Evolutionary conservation across 2,797 vertebrate species (phyloP).

Genomic region (Adrianichthys oophorus): DNA sequence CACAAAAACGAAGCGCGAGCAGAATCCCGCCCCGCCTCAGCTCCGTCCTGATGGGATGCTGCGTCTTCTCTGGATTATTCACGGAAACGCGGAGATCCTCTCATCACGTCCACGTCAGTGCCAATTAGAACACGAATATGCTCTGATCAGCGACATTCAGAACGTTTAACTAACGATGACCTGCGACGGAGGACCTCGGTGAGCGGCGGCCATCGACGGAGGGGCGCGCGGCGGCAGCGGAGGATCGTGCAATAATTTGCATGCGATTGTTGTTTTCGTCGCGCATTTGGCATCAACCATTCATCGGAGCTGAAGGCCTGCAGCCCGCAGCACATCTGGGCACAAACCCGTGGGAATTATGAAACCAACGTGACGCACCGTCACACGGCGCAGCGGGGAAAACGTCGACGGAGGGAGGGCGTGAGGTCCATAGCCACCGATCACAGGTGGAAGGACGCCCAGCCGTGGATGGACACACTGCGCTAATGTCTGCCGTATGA

Average conservation of each 20-base stretch:
- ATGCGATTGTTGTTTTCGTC: constrained; percentile 43
- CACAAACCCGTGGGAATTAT: constrained; percentile 75
- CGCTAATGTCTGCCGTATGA: constrained; percentile 52
- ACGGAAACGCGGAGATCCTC: constrained; percentile 58
- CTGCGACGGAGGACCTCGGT: constrained; percentile 20
- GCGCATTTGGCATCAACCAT: constrained; percentile 15
- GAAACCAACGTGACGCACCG: constrained; percentile 74
- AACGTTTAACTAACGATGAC: constrained; percentile 26
- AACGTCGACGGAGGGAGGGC: constrained; percentile 65
- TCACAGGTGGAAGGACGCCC: constrained; percentile 61
- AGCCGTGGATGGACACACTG: constrained; percentile 56
- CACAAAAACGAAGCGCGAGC: not conserved
- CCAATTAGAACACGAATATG: constrained; percentile 48
- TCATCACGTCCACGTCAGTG: constrained; percentile 58
- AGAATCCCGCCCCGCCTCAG: not conserved
- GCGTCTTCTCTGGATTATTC: constrained; percentile 63
- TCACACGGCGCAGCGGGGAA: constrained; percentile 63
- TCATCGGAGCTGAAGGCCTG: constrained; percentile 47
- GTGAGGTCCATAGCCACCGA: constrained; percentile 59
- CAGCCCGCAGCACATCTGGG: constrained; percentile 56
- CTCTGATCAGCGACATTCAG: constrained; percentile 27
- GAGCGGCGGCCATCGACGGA: constrained; percentile 38
- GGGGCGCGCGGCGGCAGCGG: constrained; percentile 16
- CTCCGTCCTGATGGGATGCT: constrained; percentile 58
- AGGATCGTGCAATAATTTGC: constrained; percentile 37